phyloP scores from a whole-genome alignment of 2,113 vertebrate genomes.

The Nannospalax galili region DNA sequence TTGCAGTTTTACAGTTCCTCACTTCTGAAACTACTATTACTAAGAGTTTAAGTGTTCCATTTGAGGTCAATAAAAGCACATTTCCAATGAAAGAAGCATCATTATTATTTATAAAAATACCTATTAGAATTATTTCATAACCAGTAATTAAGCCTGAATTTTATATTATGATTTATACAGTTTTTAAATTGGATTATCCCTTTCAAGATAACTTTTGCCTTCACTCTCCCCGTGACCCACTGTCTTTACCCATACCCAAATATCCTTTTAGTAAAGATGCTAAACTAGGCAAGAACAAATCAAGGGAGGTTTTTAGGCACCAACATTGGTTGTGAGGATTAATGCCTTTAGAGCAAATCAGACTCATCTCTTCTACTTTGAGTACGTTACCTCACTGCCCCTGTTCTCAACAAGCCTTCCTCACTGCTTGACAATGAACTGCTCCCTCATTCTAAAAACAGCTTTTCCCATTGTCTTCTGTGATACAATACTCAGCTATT shows the following conservation, averaged over 20 bases:
- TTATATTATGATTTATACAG: slow-evolving; percentile 27
- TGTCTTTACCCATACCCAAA: neutral
- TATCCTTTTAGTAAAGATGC: slow-evolving; percentile 36
- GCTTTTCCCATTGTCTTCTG: neutral
- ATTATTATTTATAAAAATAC: neutral
- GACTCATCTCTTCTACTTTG: neutral
- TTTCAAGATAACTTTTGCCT: slow-evolving; percentile 48
- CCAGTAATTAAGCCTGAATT: slow-evolving; percentile 38
- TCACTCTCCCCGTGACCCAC: neutral
- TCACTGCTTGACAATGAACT: neutral
- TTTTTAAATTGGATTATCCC: slow-evolving; percentile 44
- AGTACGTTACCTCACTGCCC: neutral
- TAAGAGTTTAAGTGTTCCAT: slow-evolving; percentile 22
- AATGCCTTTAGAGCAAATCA: neutral
- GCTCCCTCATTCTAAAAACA: neutral
- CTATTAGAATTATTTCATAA: neutral
- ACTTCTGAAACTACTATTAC: neutral
- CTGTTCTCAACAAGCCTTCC: neutral
- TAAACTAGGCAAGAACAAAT: slow-evolving; percentile 25
- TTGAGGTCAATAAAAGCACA: slow-evolving; percentile 39
- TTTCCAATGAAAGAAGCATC: neutral
- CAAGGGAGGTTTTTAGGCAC: neutral
- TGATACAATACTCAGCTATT: neutral
- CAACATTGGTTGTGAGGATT: neutral
- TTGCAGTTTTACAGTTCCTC: slow-evolving; percentile 7